Evolutionary conservation across 2,797 vertebrate genomes (phyloP), one percentile per base, ranked within the genome.

Genomic region (Sebastes steindachneri): DNA sequence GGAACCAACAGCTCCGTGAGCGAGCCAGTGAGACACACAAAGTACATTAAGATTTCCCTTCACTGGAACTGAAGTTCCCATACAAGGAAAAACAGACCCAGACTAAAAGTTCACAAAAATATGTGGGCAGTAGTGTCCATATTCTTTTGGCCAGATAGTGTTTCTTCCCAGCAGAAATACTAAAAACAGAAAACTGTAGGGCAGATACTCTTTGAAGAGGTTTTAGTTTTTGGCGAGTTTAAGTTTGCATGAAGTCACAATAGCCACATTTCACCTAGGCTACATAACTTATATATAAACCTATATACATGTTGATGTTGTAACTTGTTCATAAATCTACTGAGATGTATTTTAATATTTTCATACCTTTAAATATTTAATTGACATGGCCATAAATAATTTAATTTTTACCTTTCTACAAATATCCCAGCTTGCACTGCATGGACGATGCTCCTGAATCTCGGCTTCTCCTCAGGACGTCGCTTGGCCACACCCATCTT

Each of bases 401-500:
- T 10, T 0, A 1, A 11, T 4, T 15, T 31, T 17, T 58, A 71
- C 98, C 98, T 97, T 92, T 99, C 98, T 9, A 99, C 98, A 94
- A 99, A 99, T 94, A 99, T 99, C 26, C 98, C 98, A 69, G 98
- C 98, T 88, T 99, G 98, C 72, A 99, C 98, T 25, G 97, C 98
- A 0, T 99, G 98, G 9, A 99, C 98, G 31, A 99, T 99, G 93
- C 97, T 99, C 79, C 98, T 95, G 93, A 99, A 99, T 93, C 97
- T 97, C 2, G 98, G 98, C 82, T 99, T 99, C 92, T 99, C 98
- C 86, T 99, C 98, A 0, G 97, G 96, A 21, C 97, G 97, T 26
- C 97, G 97, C 90, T 96, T 97, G 58, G 94, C 95, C 92, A 98
- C 95, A 68, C 97, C 98, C 98, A 99, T 99, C 95, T 98, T 98